phyloP scores from a whole-genome alignment of 2,888 invertebrate species.

The Amblyteles armatorius region DNA sequence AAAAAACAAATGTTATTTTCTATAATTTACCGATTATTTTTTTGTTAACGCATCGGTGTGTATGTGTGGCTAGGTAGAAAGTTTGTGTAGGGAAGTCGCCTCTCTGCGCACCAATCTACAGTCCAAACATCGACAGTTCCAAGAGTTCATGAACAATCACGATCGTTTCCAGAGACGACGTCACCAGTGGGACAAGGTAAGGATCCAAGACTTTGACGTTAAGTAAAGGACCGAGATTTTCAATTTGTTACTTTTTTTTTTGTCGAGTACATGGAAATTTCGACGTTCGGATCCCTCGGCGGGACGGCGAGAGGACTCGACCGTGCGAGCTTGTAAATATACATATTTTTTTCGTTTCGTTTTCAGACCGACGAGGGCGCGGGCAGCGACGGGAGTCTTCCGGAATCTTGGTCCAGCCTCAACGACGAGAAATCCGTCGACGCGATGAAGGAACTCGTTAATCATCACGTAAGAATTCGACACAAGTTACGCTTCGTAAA shows the following conservation, averaged over 20 bases:
- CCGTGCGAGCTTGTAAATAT: slow-evolving; percentile 77
- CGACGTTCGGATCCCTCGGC: slow-evolving; percentile 74
- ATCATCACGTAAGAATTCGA: slow-evolving; percentile 88
- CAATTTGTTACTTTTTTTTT: slow-evolving; percentile 24
- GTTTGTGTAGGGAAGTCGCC: slow-evolving; percentile 84
- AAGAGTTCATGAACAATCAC: slow-evolving; percentile 82
- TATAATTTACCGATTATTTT: slow-evolving; percentile 69
- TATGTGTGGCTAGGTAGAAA: slow-evolving; percentile 84
- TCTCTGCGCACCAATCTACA: slow-evolving; percentile 83
- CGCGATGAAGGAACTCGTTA: slow-evolving; percentile 89
- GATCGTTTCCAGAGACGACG: slow-evolving; percentile 78
- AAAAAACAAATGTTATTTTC: slow-evolving; percentile 40
- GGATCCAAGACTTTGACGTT: slow-evolving; percentile 60
- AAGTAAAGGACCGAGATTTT: slow-evolving; percentile 27
- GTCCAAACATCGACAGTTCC: slow-evolving; percentile 83
- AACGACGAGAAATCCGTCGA: slow-evolving; percentile 88
- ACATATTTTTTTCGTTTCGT: slow-evolving; percentile 70
- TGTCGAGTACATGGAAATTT: slow-evolving; percentile 43
- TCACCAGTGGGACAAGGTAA: slow-evolving; percentile 81
- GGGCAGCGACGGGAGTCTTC: slow-evolving; percentile 80
- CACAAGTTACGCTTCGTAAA: background rate
- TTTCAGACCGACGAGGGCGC: slow-evolving; percentile 83
- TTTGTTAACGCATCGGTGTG: slow-evolving; percentile 85
- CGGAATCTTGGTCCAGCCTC: slow-evolving; percentile 82
- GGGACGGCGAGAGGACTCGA: slow-evolving; percentile 44